These are phyloP conservation scores for Lepus americanus DNA, from an alignment of 2,113 vertebrate genomes.

Conservation along the genomic window DNA sequence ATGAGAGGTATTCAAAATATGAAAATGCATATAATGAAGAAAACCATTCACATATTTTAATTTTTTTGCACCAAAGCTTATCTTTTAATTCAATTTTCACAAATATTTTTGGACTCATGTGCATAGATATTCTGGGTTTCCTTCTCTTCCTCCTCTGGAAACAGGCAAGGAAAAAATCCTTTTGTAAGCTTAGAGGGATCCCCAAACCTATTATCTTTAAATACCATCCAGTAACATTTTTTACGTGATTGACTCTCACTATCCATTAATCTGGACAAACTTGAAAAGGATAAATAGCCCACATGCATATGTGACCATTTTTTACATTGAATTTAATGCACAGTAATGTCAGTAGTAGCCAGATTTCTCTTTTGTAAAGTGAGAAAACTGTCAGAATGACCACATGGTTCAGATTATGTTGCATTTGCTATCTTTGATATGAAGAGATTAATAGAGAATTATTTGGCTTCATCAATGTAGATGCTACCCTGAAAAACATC, in stretches of 20 bases:
- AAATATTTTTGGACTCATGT: too few species aligned
- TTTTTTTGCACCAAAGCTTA: too few species aligned
- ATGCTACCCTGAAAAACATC: conserved; percentile 83
- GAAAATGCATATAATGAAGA: too few species aligned
- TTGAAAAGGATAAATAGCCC: not conserved
- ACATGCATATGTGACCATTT: not conserved
- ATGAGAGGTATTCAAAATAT: too few species aligned
- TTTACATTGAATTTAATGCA: not conserved
- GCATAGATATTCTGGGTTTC: not conserved
- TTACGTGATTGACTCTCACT: not conserved
- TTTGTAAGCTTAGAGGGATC: not conserved
- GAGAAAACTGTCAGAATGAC: conserved; percentile 71
- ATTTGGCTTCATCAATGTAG: conserved; percentile 76
- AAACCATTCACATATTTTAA: too few species aligned
- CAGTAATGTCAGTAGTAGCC: not conserved
- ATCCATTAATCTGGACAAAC: not conserved
- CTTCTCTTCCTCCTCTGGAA: not conserved
- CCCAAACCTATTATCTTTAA: not conserved
- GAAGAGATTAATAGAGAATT: conserved; percentile 75
- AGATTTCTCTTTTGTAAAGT: not conserved
- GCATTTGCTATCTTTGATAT: conserved; percentile 32
- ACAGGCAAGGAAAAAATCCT: not conserved
- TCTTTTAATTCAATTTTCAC: too few species aligned
- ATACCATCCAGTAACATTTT: not conserved
- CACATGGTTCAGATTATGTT: conserved; percentile 26